Evolutionary conservation across 1,140 invertebrate species (phyloP), one percentile per base, ranked within the genome.

Genomic region (Idris sp.): DNA sequence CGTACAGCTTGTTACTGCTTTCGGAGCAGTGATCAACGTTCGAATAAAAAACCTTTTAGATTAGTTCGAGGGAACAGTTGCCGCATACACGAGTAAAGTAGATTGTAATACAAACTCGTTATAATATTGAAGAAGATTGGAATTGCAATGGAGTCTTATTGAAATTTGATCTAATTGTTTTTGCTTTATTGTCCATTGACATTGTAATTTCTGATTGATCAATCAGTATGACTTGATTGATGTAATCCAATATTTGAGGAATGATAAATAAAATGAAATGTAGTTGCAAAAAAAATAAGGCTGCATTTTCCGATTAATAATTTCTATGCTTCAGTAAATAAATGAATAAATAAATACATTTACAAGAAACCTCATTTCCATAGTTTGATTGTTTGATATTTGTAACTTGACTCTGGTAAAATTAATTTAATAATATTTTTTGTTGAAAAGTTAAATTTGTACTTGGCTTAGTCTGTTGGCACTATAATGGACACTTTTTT

Each of bases 1-100:
- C 19, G 51, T 75, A 40, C 28, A 33, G 43, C 38, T 75, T 58
- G 51, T 75, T 75, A 58, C 35, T 41, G 71, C 58, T 64, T 64
- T 72, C 36, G 40, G 25, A 41, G 35, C 18, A 48, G 31, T 26
- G 44, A 62, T 53, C 54, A 61, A 28, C 14, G 30, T 28, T 43
- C 38, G n/a, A 38, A 54, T 30, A 67, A 56, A 62, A 46, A 56
- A 30, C 28, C 1, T 48, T 28, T 51, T 28, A 73, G 51, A 73
- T 73, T 65, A 59, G 46, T 59, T 11, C 22, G 33, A 25, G 22
- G 36, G 38, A 61, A 43, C 54, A 49, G 59, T 59, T 35, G 38
- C 61, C 14, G 54, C 38, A 51, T 72, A 56, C 48, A 56, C 15
- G 49, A 72, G 11, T 62, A 48, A n/a, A n/a, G n/a, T 25, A 36